Conservation (phyloP, 92 coral and sea anemone genomes). For the Siderastrea radians region DNA sequence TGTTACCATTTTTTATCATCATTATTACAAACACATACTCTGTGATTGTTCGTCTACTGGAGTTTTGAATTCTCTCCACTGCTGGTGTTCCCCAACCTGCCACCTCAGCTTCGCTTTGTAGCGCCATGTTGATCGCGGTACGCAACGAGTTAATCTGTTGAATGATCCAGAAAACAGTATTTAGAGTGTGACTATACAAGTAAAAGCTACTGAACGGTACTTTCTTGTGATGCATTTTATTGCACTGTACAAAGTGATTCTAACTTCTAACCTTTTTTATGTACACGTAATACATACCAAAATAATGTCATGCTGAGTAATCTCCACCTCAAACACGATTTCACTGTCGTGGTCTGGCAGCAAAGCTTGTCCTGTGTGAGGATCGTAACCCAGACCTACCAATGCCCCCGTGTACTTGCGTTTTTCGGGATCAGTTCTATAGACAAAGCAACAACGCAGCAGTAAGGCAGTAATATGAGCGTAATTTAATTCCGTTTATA, state of each 20-base stretch:
- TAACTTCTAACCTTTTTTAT: no score
- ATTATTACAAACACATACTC: slow-evolving; percentile 60
- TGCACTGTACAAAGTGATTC: neutral
- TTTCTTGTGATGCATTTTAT: neutral
- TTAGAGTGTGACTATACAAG: neutral
- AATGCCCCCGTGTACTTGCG: slow-evolving; percentile 92
- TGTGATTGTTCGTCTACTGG: slow-evolving; percentile 71
- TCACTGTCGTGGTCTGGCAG: slow-evolving; percentile 98
- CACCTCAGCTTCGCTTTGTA: slow-evolving; percentile 78
- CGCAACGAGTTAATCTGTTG: slow-evolving; percentile 88
- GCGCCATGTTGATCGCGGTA: slow-evolving; percentile 86
- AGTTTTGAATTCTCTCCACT: slow-evolving; percentile 81
- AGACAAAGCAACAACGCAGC: neutral
- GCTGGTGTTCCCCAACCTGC: slow-evolving; percentile 96
- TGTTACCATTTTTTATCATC: no score
- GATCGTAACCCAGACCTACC: slow-evolving; percentile 94
- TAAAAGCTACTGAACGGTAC: no score
- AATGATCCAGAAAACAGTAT: neutral
- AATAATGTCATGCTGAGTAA: slow-evolving; percentile 80
- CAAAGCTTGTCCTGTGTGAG: slow-evolving; percentile 72
- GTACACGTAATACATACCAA: slow-evolving; percentile 43
- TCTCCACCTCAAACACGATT: slow-evolving; percentile 89
- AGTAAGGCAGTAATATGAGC: neutral
- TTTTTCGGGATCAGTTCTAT: slow-evolving; percentile 87
- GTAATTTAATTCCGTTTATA: no score